A percentile compares a stretch with the other conserved stretches of the same genome.
Evolutionary conservation across 2,888 invertebrate genomes (phyloP).

Genomic region (Dysmachus trigonus): DNA sequence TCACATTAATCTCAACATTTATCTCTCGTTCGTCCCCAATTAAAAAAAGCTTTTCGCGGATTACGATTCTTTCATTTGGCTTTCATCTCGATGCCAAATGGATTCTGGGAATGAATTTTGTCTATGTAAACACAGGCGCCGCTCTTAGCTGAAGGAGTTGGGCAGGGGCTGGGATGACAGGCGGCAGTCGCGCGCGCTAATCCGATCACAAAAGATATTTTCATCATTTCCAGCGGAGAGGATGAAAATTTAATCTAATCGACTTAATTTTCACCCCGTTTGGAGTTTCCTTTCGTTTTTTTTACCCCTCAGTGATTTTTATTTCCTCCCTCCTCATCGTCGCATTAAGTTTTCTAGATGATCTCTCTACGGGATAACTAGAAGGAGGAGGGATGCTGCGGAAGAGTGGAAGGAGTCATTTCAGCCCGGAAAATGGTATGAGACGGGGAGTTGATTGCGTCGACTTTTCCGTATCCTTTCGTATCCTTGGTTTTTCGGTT

Average conservation of each 20-base stretch:
- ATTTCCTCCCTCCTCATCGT: not conserved
- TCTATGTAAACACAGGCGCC: not conserved
- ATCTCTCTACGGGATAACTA: not conserved
- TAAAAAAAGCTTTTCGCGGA: constrained; percentile 22
- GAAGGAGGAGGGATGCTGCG: not conserved
- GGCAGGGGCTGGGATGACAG: not conserved
- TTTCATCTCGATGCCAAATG: constrained; percentile 14
- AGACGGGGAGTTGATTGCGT: not conserved
- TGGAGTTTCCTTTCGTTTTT: constrained; percentile 10
- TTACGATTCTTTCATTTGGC: constrained; percentile 25
- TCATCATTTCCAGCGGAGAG: constrained; percentile 3
- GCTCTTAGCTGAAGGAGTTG: not conserved
- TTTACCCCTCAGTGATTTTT: constrained; percentile 18
- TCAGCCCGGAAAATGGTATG: not conserved
- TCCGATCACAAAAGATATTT: not conserved
- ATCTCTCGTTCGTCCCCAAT: constrained; percentile 25
- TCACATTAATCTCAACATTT: constrained; percentile 32
- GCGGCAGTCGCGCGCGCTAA: not conserved
- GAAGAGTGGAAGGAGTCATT: not conserved
- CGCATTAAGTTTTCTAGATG: not conserved
- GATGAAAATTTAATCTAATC: constrained; percentile 14
- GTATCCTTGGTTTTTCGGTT: not conserved
- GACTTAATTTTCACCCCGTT: constrained; percentile 31
- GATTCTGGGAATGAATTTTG: constrained; percentile 2
- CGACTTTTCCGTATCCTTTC: not conserved